Base-by-base conservation (phyloP, 2,797 vertebrate genomes). In the Spinibarbus caldwelli region DNA sequence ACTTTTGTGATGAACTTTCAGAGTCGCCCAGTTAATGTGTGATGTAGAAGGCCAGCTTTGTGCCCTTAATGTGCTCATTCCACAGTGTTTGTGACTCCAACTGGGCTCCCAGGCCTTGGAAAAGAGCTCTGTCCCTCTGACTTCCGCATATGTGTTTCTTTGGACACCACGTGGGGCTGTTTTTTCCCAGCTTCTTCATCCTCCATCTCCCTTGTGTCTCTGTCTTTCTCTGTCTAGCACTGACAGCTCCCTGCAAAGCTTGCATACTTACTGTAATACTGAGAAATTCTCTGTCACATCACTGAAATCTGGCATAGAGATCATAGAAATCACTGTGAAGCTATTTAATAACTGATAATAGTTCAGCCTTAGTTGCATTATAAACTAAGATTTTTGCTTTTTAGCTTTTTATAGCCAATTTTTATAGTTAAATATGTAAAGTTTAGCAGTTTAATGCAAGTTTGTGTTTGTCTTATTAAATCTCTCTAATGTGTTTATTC, bases 1-100 rank as follows among this genome's bases (percentile, higher is more conserved):
- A 85, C 88, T 91, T 90, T 89, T 91, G 89, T 92, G 78, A 85
- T 49, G 34, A 80, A 45, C 26, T 45, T 84, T 88, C 66, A 47
- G 83, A 89, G 87, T 86, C 54, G 83, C 78, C 82, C 79, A 85
- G 78, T 73, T 80, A 29, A 82, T 77, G 82, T 88, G 78, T 87
- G 52, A 86, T 86, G 64, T 71, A 78, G 80, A 86, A 76, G 85
- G 70, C 68, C 70, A 82, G 78, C 87, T 86, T 91, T 88, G 87
- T 88, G n/a, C 77, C 31, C 77, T 88, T 82, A 75, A 86, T 85
- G 79, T 83, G 85, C 88, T 88, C 82, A 85, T 87, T 87, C 64
- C 79, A 75, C 73, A 62, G 71, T 70, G 75, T 49, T 82, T 86
- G 67, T 66, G 83, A 54, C 76, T 81, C 79, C 78, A 76, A 84